A percentile compares a stretch with the other conserved stretches of the same genome.
Conservation (phyloP, 2,113 vertebrate genomes). For the Atractosteus spatula region DNA sequence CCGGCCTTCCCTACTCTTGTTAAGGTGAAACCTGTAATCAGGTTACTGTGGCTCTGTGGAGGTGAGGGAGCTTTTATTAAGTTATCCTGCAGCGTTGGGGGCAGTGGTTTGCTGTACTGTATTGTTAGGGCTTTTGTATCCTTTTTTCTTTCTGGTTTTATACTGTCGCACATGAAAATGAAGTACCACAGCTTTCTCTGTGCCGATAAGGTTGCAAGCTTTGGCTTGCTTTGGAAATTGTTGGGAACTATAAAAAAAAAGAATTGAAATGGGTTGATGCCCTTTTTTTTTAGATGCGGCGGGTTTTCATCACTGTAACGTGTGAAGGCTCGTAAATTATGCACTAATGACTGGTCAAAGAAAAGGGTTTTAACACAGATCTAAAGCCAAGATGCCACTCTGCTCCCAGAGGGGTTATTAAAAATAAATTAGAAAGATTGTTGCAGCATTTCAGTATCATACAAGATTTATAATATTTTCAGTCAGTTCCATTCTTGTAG, state of each 20-base stretch:
- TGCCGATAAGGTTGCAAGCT: too few relatives aligned
- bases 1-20: conserved; percentile 33
- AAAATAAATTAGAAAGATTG: conserved; percentile 18
- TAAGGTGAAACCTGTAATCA: conserved; percentile 31
- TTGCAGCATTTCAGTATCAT: too few relatives aligned
- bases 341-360: conserved; percentile 14
- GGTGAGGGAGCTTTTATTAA: conserved; percentile 1
- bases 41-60: conserved; percentile 26
- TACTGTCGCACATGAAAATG: too few relatives aligned
- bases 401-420: not conserved
- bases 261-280: too few relatives aligned
- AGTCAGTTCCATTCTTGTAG: too few relatives aligned
- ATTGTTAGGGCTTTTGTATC: too few relatives aligned
- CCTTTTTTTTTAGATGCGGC: not conserved
- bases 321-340: conserved; percentile 9
- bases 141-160: too few relatives aligned
- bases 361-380: conserved; percentile 4
- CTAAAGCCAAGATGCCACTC: conserved; percentile 10
- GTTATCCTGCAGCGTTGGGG: conserved; percentile 8
- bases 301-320: not conserved
- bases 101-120: not conserved
- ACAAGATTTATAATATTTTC: too few relatives aligned
- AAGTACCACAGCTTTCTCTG: too few relatives aligned
- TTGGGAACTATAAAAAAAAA: too few relatives aligned
- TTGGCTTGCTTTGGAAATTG: too few relatives aligned